phyloP scores from a whole-genome alignment of 2,888 invertebrate genomes.

The Plagodis dolabraria region DNA sequence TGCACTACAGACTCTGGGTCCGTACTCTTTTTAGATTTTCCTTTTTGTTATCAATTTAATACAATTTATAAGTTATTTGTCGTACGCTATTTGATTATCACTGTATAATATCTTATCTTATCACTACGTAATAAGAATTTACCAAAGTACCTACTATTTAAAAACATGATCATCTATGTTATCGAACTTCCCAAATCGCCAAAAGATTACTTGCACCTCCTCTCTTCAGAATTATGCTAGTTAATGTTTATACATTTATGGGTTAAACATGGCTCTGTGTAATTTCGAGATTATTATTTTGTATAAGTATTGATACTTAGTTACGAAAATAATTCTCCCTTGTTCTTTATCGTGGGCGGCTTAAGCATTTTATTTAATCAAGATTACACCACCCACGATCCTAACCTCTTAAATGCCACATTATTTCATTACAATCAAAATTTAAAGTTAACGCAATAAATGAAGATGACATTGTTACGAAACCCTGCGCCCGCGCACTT shows the following conservation, averaged over 20 bases:
- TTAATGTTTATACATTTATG: too few species aligned
- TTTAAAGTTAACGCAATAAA: conserved; percentile 16
- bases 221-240: too few species aligned
- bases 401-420: conserved; percentile 14
- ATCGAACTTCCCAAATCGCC: too few species aligned
- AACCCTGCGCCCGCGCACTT: conserved; percentile 48
- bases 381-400: conserved; percentile 20
- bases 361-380: conserved; percentile 23
- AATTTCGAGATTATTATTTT: too few species aligned
- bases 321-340: conserved; percentile 7
- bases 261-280: too few species aligned
- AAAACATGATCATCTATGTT: too few species aligned
- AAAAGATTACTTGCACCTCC: too few species aligned
- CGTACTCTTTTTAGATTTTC: too few species aligned
- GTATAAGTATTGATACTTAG: background rate
- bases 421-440: conserved; percentile 18
- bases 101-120: background rate
- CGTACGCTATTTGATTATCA: too few species aligned
- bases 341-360: conserved; percentile 10
- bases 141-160: background rate
- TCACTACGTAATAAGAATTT: background rate
- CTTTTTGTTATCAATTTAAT: too few species aligned
- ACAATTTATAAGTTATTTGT: too few species aligned
- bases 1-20: too few species aligned
- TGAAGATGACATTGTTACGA: conserved; percentile 41